A percentile compares a stretch with the other conserved stretches of the same genome.
These are phyloP conservation scores for Corythornis cristatus DNA, from an alignment of 2,113 vertebrate species.

Conservation along the genomic window DNA sequence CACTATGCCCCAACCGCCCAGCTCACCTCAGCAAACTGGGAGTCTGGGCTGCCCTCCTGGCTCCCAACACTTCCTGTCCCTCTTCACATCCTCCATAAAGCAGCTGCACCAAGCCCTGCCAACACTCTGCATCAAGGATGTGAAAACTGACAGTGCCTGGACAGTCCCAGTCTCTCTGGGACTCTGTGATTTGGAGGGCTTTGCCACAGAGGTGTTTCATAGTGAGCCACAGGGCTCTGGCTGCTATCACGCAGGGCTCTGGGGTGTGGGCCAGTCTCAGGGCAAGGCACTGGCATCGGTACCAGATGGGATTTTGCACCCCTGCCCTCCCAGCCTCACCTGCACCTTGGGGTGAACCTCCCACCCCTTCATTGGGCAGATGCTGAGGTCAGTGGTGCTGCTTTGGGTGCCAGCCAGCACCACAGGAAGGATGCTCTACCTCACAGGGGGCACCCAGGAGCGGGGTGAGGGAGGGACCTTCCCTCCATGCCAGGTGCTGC, in stretches of 20 bases:
- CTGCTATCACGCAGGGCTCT: neutral
- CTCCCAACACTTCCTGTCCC: neutral
- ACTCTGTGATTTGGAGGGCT: neutral
- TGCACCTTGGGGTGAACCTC: neutral
- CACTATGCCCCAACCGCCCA: neutral
- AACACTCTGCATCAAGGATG: rapidly evolving
- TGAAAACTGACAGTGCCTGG: neutral
- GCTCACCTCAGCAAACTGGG: neutral
- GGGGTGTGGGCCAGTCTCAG: neutral
- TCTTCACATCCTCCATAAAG: neutral
- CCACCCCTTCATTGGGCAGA: rapidly evolving
- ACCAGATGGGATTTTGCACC: neutral
- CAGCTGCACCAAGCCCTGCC: rapidly evolving
- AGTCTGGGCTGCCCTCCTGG: neutral
- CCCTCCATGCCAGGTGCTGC: neutral
- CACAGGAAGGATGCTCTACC: neutral
- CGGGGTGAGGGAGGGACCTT: neutral
- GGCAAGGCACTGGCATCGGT: rapidly evolving
- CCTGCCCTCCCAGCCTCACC: neutral
- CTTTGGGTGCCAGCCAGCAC: neutral
- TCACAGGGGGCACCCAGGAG: neutral
- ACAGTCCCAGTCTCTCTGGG: neutral
- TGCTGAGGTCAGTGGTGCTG: neutral
- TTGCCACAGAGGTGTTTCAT: neutral
- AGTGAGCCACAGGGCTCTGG: neutral